phyloP scores from a whole-genome alignment of 2,113 vertebrate species.

The Chauna torquata region DNA sequence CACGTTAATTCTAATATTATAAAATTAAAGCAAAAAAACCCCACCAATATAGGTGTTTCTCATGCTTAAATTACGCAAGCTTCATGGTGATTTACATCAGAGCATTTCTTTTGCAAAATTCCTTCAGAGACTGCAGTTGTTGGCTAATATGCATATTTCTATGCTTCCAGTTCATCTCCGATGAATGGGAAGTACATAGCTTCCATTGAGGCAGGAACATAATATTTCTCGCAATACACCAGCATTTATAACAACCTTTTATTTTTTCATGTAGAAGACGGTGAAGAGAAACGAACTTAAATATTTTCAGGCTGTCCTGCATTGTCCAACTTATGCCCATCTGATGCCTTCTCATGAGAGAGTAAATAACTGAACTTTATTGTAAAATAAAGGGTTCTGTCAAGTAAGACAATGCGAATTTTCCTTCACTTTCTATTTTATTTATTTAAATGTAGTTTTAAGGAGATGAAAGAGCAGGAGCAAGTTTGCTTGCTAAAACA shows the following conservation, averaged over 20 bases:
- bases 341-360: background rate
- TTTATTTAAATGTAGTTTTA: background rate
- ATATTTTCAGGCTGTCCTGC: background rate
- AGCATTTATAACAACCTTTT: background rate
- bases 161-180: background rate
- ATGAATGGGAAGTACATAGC: background rate
- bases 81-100: background rate
- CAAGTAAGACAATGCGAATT: background rate
- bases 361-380: conserved; percentile 9
- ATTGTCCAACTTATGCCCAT: background rate
- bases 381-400: background rate
- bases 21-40: background rate
- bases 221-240: background rate
- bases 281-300: background rate
- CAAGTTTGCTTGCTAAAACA: background rate
- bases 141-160: background rate
- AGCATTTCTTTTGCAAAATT: background rate
- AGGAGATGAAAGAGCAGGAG: background rate
- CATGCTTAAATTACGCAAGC: background rate
- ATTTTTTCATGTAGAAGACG: background rate
- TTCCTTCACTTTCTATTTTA: background rate
- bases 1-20: background rate
- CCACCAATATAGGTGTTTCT: background rate
- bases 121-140: background rate
- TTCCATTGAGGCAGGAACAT: background rate